Percentiles rank a stretch among this genome's conserved stretches.
Conservation (phyloP, 2,113 vertebrate species). For the Rhineura floridana region DNA sequence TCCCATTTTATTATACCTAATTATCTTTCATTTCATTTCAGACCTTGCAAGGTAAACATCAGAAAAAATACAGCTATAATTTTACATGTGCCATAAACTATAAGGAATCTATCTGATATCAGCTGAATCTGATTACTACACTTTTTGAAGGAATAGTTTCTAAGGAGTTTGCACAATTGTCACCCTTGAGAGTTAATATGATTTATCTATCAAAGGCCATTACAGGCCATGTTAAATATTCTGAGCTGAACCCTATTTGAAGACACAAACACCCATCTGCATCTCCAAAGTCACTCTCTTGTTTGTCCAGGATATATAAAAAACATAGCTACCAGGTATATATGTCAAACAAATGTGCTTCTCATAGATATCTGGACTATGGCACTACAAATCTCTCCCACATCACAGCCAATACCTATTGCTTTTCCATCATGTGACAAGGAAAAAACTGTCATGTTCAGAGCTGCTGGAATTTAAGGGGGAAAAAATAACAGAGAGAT, state of each 20-base stretch:
- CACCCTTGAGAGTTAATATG: conserved; percentile 48
- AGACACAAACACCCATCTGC: background rate
- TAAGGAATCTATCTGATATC: background rate
- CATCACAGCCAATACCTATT: background rate
- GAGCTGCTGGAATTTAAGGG: background rate
- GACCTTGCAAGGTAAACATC: background rate
- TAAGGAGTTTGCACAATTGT: conserved; percentile 18
- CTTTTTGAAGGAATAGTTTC: background rate
- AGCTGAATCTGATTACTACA: background rate
- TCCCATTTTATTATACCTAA: background rate
- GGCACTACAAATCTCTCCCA: background rate
- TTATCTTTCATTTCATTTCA: conserved; percentile 5
- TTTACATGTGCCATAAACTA: background rate
- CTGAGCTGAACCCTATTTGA: background rate
- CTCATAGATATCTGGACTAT: background rate
- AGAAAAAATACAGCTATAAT: background rate
- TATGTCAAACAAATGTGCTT: background rate
- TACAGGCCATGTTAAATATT: background rate
- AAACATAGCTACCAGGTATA: background rate
- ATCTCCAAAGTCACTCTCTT: background rate
- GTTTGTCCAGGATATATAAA: background rate
- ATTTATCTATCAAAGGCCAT: background rate
- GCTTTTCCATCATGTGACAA: background rate
- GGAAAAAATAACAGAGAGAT: background rate
- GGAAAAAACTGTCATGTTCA: background rate